Evolutionary conservation across 2,888 invertebrate species (phyloP).

Genomic region (Orchestes rusci): DNA sequence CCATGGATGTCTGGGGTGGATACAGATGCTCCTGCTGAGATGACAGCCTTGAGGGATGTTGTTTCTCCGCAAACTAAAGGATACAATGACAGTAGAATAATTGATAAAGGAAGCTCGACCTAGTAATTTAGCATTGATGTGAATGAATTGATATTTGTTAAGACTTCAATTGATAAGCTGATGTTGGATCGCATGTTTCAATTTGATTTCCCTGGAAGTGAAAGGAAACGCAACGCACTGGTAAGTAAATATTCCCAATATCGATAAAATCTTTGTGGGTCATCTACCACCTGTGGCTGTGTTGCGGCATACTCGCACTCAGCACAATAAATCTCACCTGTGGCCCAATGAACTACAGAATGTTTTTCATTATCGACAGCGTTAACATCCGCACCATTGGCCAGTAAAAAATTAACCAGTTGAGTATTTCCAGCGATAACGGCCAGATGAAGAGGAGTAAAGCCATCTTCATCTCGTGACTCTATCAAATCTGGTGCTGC

Average conservation of each 20-base stretch:
- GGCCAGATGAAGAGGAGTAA: constrained; percentile 90
- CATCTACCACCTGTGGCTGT: constrained; percentile 6
- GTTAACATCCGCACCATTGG: constrained; percentile 83
- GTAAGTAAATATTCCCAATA: too few relatives aligned
- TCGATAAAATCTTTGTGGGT: constrained; percentile 9
- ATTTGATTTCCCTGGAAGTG: too few relatives aligned
- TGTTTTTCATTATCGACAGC: constrained; percentile 91
- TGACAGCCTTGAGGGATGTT: constrained; percentile 75
- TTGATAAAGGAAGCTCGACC: too few relatives aligned
- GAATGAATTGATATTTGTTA: too few relatives aligned
- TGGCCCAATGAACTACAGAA: constrained; percentile 96
- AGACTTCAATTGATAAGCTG: too few relatives aligned
- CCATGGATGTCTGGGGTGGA: constrained; percentile 89
- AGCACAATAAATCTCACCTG: too few relatives aligned
- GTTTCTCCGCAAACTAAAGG: constrained; percentile 87
- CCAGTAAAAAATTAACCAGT: constrained; percentile 76
- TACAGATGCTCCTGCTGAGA: constrained; percentile 80
- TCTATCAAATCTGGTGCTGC: constrained; percentile 81
- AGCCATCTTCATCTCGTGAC: constrained; percentile 85
- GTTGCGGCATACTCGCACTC: too few relatives aligned
- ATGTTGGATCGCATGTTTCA: too few relatives aligned
- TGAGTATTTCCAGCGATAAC: constrained; percentile 89
- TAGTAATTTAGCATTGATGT: too few relatives aligned
- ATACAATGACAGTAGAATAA: too few relatives aligned
- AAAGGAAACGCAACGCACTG: too few relatives aligned